Conservation (phyloP, 2,888 invertebrate species). For the Agriopis leucophaearia region DNA sequence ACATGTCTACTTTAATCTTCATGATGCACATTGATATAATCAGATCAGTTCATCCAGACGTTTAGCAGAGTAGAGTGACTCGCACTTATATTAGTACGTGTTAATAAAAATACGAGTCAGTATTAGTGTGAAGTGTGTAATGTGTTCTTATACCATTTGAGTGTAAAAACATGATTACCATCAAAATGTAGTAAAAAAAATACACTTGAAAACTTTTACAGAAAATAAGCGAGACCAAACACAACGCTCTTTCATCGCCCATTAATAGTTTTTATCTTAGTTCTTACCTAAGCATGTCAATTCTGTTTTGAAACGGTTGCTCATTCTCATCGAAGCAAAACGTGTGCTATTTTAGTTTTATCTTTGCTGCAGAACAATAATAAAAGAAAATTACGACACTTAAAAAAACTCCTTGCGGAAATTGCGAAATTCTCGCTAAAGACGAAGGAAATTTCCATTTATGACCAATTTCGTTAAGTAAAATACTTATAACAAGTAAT, state of each 20-base stretch:
- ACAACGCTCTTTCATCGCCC: too few species aligned
- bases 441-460: neutral
- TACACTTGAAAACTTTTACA: too few species aligned
- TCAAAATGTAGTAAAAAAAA: too few species aligned
- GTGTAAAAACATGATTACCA: too few species aligned
- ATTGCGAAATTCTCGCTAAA: conserved; percentile 25
- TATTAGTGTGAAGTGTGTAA: too few species aligned
- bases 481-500: neutral
- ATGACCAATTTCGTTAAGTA: neutral
- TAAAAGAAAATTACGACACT: conserved; percentile 41
- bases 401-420: conserved; percentile 31
- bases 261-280: neutral
- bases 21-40: neutral
- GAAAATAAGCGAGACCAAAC: too few species aligned
- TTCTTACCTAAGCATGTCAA: conserved; percentile 5
- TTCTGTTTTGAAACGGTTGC: conserved; percentile 11
- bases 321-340: conserved; percentile 4
- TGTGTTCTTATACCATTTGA: too few species aligned
- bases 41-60: neutral
- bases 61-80: neutral
- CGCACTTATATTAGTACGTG: neutral
- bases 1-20: too few species aligned
- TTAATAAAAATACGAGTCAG: too few species aligned
- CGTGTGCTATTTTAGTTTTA: conserved; percentile 24
- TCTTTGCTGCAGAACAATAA: conserved; percentile 26